Base-by-base conservation (phyloP, 2,797 vertebrate genomes). In the Mastacembelus armatus region DNA sequence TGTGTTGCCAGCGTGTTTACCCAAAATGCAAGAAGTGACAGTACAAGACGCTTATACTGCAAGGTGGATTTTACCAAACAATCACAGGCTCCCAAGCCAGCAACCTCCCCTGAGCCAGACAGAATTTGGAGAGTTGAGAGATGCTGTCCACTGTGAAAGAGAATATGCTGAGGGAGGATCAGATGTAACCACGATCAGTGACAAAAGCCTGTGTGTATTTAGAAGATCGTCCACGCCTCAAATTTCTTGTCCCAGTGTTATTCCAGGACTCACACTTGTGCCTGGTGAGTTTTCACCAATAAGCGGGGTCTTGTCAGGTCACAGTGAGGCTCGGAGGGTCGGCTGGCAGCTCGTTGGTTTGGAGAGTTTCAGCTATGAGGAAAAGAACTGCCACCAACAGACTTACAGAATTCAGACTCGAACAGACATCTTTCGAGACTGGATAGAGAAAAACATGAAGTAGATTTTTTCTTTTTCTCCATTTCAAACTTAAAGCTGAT, bases 361-460 rank as follows among this genome's bases (percentile, higher is more conserved):
- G 77, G 95, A 96, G 80, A 96, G 93, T 83, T 96, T 94, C 88
- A 94, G 93, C 63, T 92, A 91, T 3, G 90, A 95, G 45, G 91
- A 92, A 43, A 93, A 89, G 42, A 88, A 83, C 12, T 98, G 96
- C 79, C 89, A 88, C 51, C 90, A 85, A 24, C 80, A 89, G 55
- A 92, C 92, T 21, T 91, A 92, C 81, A 93, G 92, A 0, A 92
- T 93, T 64, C 96, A 95, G 72, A 96, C 94, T 42, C 93, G 92
- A 57, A 91, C 94, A 44, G 78, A 88, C 64, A 92, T 90, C 56
- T 96, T 96, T 64, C 93, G 92, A 88, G 94, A 95, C 89, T 98
- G 96, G 96, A 95, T 98, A 51, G 93, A 94, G 72, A 93, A 91
- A 68, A 96, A 95, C 70, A 91, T 96, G 85, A 96, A 96, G 66